Evolutionary conservation across 2,113 vertebrate species (phyloP), one percentile per base, ranked within the genome.

Genomic region (Emydocephalus ijimae): DNA sequence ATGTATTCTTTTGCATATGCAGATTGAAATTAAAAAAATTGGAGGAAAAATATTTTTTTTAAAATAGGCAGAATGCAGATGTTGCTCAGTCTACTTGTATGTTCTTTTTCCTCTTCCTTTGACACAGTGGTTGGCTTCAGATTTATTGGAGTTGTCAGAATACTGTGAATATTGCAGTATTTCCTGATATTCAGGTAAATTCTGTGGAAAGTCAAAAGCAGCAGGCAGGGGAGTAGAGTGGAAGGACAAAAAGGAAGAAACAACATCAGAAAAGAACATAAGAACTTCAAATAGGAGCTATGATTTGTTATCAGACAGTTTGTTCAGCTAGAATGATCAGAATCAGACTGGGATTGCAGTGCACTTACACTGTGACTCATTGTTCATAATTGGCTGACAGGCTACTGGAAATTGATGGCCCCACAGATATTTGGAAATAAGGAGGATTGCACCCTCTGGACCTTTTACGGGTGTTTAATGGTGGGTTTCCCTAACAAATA

Each of bases 71-170:
- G 93, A 93, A 86, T 1, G 23, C 94, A 94, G 96, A 97, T 96
- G 94, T 96, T 96, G 96, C 94, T 94, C 89, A 93, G 94, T 94
- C 96, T 97, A 97, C 97, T 97, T 97, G 96, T 95, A 94, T 97
- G n/a, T 81, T 43, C 97, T 97, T 93, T 96, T 97, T 97, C 96
- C 96, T 94, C 93, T 97, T 97, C 97, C 96, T 96, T 96, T 96
- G 96, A 95, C 94, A 92, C 39, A 0, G 94, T 97, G 97, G 98
- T 97, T 97, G 97, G 96, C 96, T 96, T 97, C 96, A 97, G 97
- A 98, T 97, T 96, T 97, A 97, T 96, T 96, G 97, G 95, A 94
- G 91, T 87, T 88, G 5, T 95, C 96, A 95, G 94, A 94, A 48
- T 0, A 85, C 91, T 94, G 92, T 0, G 15, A 94, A 94, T 93